Percentiles rank a stretch among this genome's conserved stretches.
Conservation (phyloP, 2,113 vertebrate species). For the Carassius gibelio region DNA sequence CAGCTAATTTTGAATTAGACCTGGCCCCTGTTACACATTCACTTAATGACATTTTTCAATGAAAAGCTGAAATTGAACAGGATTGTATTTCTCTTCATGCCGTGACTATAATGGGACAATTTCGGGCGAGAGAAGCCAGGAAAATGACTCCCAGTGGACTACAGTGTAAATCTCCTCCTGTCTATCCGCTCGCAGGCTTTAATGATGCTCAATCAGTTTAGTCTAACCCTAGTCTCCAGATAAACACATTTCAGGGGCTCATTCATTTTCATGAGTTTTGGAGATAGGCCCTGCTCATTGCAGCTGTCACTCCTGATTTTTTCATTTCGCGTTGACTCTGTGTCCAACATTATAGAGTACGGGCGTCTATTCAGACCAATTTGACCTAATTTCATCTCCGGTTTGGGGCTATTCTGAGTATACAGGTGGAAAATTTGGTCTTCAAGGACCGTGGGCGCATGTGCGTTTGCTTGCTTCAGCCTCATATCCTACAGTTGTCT, state of each 20-base stretch:
- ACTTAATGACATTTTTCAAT: slow-evolving; percentile 47
- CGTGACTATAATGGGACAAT: slow-evolving; percentile 52
- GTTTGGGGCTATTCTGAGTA: slow-evolving; percentile 28
- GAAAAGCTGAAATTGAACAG: slow-evolving; percentile 47
- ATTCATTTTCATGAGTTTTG: slow-evolving; percentile 72
- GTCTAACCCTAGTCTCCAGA: slow-evolving; percentile 59
- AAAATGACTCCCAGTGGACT: slow-evolving; percentile 56
- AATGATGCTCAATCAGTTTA: slow-evolving; percentile 66
- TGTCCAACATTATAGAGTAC: slow-evolving; percentile 38
- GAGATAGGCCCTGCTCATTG: slow-evolving; percentile 59
- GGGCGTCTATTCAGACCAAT: slow-evolving; percentile 47
- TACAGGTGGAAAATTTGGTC: slow-evolving; percentile 19
- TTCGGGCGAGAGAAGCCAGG: slow-evolving; percentile 35
- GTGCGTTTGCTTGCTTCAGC: slow-evolving; percentile 9
- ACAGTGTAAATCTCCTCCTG: slow-evolving; percentile 48
- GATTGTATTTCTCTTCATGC: slow-evolving; percentile 57
- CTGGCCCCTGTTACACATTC: slow-evolving; percentile 21
- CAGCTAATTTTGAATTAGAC: slow-evolving; percentile 21
- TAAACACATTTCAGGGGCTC: slow-evolving; percentile 69
- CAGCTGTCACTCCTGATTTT: slow-evolving; percentile 62
- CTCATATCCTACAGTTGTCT: slow-evolving; percentile 36
- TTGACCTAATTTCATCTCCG: slow-evolving; percentile 51
- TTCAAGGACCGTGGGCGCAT: neutral
- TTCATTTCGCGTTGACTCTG: slow-evolving; percentile 28
- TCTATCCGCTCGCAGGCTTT: slow-evolving; percentile 54